phyloP scores from a whole-genome alignment of 1,140 invertebrate species.

The Sminthurides bifidus region DNA sequence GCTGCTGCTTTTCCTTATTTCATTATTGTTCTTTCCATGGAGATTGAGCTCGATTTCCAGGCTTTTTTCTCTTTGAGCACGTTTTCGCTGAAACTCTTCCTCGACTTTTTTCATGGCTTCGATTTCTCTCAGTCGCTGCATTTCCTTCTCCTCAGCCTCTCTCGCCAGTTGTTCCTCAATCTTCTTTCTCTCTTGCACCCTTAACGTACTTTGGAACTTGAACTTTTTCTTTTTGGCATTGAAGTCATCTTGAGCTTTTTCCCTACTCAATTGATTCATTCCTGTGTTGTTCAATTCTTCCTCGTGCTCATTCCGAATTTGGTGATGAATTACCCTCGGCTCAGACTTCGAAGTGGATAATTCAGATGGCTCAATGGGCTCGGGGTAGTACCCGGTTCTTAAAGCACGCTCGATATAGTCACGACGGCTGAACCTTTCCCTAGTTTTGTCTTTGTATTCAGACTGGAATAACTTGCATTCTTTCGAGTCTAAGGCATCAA shows the following conservation, averaged over 20 bases:
- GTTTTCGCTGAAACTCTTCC: slow-evolving; percentile 60
- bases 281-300: not conserved
- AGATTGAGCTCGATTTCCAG: not conserved
- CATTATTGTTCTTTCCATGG: slow-evolving; percentile 3
- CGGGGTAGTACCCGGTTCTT: too few species aligned
- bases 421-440: not conserved
- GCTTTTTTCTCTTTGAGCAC: slow-evolving; percentile 39
- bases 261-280: slow-evolving; percentile 4
- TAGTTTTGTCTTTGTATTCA: not conserved
- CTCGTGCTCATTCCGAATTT: too few species aligned
- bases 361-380: too few species aligned
- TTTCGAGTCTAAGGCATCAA: slow-evolving; percentile 26
- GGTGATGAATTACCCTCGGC: too few species aligned
- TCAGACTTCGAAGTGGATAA: too few species aligned
- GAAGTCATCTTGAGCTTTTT: slow-evolving; percentile 34
- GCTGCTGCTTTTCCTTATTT: not conserved
- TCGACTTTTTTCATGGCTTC: slow-evolving; percentile 63
- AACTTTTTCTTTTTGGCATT: slow-evolving; percentile 48
- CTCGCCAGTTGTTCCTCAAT: slow-evolving; percentile 55
- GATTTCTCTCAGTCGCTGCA: slow-evolving; percentile 55
- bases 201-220: slow-evolving; percentile 66
- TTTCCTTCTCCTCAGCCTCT: slow-evolving; percentile 63
- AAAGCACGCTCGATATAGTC: too few species aligned
- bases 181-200: slow-evolving; percentile 62
- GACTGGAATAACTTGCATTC: slow-evolving; percentile 2